Conservation (phyloP, 2,113 vertebrate species). For the Corythoichthys intestinalis region DNA sequence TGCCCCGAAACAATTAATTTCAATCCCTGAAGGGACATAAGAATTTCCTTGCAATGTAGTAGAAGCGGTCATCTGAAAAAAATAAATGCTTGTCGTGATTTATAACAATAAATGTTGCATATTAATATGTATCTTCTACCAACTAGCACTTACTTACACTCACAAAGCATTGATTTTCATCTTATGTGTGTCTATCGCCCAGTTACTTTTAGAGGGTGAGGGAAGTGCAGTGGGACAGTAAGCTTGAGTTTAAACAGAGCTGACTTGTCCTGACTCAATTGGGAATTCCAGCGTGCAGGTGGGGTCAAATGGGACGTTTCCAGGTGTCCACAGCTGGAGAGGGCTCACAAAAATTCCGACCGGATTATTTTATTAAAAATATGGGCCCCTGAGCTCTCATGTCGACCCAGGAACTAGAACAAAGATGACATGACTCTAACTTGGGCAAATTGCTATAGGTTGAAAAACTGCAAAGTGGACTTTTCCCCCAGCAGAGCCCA, state of each 20-base stretch:
- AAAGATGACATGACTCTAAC: slow-evolving; percentile 29
- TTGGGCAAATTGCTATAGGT: slow-evolving; percentile 26
- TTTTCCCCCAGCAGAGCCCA: slow-evolving; percentile 32
- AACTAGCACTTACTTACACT: too few relatives aligned
- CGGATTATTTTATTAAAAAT: slow-evolving; percentile 62
- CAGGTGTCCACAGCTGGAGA: slow-evolving; percentile 60
- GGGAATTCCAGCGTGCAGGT: slow-evolving; percentile 26
- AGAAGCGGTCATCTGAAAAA: too few relatives aligned
- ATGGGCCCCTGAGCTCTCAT: slow-evolving; percentile 16
- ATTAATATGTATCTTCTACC: too few relatives aligned
- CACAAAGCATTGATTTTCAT: too few relatives aligned
- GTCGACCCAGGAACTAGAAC: slow-evolving; percentile 39
- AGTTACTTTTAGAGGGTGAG: background rate
- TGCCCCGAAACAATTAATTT: too few relatives aligned
- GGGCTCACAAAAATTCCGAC: slow-evolving; percentile 52
- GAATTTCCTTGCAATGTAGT: too few relatives aligned
- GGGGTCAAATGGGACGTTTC: slow-evolving; percentile 45
- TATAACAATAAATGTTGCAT: too few relatives aligned
- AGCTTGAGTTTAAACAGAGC: slow-evolving; percentile 3
- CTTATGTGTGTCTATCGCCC: too few relatives aligned
- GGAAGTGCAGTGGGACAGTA: background rate
- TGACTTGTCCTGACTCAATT: background rate
- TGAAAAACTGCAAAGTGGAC: slow-evolving; percentile 42
- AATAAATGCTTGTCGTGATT: too few relatives aligned
- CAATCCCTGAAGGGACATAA: too few relatives aligned